Evolutionary conservation across 2,113 vertebrate genomes (phyloP), one percentile per base, ranked within the genome.

Genomic region (Pica pica): DNA sequence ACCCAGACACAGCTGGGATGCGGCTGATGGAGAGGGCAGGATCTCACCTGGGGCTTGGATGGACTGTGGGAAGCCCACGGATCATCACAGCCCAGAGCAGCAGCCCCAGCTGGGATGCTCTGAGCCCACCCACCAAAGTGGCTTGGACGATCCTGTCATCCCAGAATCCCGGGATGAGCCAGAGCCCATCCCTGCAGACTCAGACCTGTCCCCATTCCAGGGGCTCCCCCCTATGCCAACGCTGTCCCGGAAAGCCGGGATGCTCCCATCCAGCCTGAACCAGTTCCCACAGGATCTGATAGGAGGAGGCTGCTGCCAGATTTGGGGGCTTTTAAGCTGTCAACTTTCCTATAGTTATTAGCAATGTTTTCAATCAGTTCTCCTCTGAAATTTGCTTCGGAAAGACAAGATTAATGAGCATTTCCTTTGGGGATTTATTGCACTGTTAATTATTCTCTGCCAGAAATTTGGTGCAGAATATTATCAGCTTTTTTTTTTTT

Each of bases 361-460:
- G 64, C 91, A 87, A 73, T 80, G 86, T 85, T 87, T 88, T 74
- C 94, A 95, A 85, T 74, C 81, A 96, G 89, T 21, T 89, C 90
- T 89, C 84, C 93, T 90, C 91, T 81, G 86, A 96, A 96, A 96
- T 94, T 83, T 96, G 56, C 79, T 94, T 88, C 69, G 42, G 95
- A 96, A 94, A 92, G 93, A 94, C 95, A 79, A 96, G 96, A 95
- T 96, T 97, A 95, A 97, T 69, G 86, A 93, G 92, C 93, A 69
- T 88, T 93, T 95, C 84, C 93, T 94, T 35, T 19, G 73, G 95
- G 94, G 94, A 67, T 95, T 90, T 85, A 96, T 86, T 95, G 95
- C 94, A 26, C 80, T 16, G 47, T 94, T 97, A 94, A 96, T 97
- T 95, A 96, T 92, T 94, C 93, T 92, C 88, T 90, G 59, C 90